Conservation (phyloP, 2,797 vertebrate species). For the Alosa sapidissima region DNA sequence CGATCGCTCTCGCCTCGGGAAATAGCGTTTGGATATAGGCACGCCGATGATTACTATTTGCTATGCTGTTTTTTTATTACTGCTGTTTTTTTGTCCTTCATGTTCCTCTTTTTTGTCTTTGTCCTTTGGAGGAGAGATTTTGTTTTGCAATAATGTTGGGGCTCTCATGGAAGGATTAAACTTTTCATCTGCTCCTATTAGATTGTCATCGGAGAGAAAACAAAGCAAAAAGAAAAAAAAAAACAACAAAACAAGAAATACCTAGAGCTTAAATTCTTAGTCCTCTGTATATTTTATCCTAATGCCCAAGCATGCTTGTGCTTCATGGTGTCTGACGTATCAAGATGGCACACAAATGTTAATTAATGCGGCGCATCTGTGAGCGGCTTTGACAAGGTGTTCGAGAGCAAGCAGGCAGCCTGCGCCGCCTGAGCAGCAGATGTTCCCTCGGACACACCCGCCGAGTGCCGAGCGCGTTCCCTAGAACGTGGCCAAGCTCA, state of each 20-base stretch:
- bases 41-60: constrained; percentile 27
- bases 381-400: constrained; percentile 49
- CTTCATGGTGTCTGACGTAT: neutral
- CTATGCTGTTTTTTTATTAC: constrained; percentile 32
- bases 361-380: constrained; percentile 48
- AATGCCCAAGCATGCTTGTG: neutral
- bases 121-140: neutral
- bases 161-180: neutral
- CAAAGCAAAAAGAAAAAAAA: neutral
- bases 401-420: constrained; percentile 41
- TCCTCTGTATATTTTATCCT: neutral
- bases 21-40: neutral
- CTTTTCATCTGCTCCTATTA: constrained; percentile 7
- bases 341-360: constrained; percentile 27
- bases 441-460: neutral
- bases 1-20: constrained; percentile 35
- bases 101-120: neutral
- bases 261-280: neutral
- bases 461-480: constrained; percentile 30
- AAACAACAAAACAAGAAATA: neutral
- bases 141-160: constrained; percentile 7
- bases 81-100: neutral
- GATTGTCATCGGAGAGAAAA: neutral
- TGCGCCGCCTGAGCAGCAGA: constrained; percentile 21
- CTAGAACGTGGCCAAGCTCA: neutral